These are phyloP conservation scores for Atrichornis clamosus DNA, from an alignment of 2,113 vertebrate genomes.

Conservation along the genomic window DNA sequence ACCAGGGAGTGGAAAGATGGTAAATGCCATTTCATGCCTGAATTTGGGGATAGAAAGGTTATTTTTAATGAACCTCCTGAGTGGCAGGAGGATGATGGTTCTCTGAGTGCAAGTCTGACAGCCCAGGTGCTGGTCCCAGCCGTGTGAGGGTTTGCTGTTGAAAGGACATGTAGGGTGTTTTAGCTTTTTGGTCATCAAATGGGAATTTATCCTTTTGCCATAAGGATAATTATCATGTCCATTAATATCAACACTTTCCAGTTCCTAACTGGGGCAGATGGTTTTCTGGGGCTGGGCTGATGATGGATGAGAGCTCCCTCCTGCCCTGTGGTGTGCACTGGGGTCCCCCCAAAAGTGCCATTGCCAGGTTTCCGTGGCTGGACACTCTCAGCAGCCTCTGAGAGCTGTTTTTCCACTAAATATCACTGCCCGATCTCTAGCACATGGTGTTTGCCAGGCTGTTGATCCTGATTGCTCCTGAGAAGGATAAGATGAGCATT, in stretches of 20 bases:
- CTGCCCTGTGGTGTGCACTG: not conserved
- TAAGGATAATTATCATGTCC: not conserved
- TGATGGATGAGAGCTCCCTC: not conserved
- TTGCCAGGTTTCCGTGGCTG: not conserved
- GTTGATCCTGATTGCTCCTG: not conserved
- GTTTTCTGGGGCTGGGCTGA: not conserved
- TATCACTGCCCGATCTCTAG: not conserved
- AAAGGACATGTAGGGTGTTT: not conserved
- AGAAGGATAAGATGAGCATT: not conserved
- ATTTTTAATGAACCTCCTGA: not conserved
- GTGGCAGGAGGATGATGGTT: not conserved
- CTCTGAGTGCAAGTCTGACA: not conserved
- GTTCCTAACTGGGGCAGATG: not conserved
- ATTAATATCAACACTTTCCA: not conserved
- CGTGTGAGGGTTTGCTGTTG: not conserved
- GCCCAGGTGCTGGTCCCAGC: not conserved
- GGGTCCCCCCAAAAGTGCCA: fast-evolving
- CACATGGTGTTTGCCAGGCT: not conserved
- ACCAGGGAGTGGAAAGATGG: slow-evolving; percentile 96
- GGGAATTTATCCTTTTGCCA: not conserved
- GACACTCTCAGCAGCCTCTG: not conserved
- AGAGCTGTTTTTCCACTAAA: not conserved
- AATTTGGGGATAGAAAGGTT: not conserved
- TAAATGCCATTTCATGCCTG: slow-evolving; percentile 39
- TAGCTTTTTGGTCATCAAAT: not conserved